These are phyloP conservation scores for Philereme transversata DNA, from an alignment of 2,888 invertebrate species.

Conservation along the genomic window DNA sequence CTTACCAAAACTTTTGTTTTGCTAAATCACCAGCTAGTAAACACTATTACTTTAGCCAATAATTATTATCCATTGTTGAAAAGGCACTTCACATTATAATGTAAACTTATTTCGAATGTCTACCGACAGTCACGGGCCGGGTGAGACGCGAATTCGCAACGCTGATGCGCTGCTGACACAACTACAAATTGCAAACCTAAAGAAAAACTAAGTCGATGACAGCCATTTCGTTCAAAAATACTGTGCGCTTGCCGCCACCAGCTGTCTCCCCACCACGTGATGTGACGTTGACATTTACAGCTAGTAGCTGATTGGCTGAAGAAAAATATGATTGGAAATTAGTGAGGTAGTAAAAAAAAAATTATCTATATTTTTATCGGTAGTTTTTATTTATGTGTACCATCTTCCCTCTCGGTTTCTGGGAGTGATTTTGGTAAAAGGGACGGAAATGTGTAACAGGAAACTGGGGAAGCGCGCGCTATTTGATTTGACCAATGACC, in stretches of 20 bases:
- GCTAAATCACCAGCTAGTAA: conserved; percentile 45
- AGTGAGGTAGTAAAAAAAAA: background rate
- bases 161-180: conserved; percentile 15
- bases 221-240: conserved; percentile 46
- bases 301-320: conserved; percentile 42
- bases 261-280: conserved; percentile 23
- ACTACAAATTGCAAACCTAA: conserved; percentile 13
- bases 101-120: conserved; percentile 41
- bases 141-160: conserved; percentile 56
- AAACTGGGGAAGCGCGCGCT: too few relatives aligned
- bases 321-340: conserved; percentile 2
- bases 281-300: conserved; percentile 29
- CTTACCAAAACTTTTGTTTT: conserved; percentile 57
- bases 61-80: conserved; percentile 72
- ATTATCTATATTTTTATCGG: conserved; percentile 25
- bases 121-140: conserved; percentile 26
- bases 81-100: conserved; percentile 69
- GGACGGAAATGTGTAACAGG: too few relatives aligned
- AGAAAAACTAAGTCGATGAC: conserved; percentile 19
- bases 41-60: conserved; percentile 40
- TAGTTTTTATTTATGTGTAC: too few relatives aligned
- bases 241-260: background rate
- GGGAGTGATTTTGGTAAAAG: too few relatives aligned
- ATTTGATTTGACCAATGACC: too few relatives aligned
- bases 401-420: too few relatives aligned